Conservation (phyloP, 2,888 invertebrate genomes). For the Tachina lurida region DNA sequence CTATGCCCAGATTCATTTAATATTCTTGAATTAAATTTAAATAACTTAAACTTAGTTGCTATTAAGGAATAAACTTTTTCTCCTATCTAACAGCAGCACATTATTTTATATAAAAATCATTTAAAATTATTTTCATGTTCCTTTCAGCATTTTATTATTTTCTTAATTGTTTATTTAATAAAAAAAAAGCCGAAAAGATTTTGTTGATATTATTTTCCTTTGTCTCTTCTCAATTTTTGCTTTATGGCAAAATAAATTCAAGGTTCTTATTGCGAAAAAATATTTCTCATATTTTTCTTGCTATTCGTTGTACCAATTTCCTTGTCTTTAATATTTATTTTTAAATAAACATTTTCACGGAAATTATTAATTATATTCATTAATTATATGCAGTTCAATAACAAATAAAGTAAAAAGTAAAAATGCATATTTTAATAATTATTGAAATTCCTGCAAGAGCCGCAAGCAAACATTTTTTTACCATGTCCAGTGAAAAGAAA, state of each 20-base stretch:
- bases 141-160: too few relatives aligned
- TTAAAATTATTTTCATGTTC: too few relatives aligned
- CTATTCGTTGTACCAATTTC: conserved; percentile 27
- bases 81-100: too few relatives aligned
- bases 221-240: conserved; percentile 12
- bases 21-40: too few relatives aligned
- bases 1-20: too few relatives aligned
- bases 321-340: neutral
- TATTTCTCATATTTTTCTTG: conserved; percentile 26
- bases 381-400: neutral
- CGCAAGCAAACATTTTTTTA: neutral
- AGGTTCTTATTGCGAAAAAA: conserved; percentile 50
- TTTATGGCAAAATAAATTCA: conserved; percentile 38
- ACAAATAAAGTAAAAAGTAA: too few relatives aligned
- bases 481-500: too few relatives aligned
- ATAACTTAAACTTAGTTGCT: too few relatives aligned
- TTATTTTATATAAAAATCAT: too few relatives aligned
- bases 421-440: neutral
- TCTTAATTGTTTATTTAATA: neutral
- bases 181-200: neutral
- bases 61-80: too few relatives aligned
- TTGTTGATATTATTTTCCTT: neutral
- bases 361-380: too few relatives aligned
- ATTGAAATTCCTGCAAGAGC: too few relatives aligned
- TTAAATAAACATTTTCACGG: conserved; percentile 52